Conservation (phyloP, 2,113 vertebrate genomes). For the Seriola quinqueradiata region DNA sequence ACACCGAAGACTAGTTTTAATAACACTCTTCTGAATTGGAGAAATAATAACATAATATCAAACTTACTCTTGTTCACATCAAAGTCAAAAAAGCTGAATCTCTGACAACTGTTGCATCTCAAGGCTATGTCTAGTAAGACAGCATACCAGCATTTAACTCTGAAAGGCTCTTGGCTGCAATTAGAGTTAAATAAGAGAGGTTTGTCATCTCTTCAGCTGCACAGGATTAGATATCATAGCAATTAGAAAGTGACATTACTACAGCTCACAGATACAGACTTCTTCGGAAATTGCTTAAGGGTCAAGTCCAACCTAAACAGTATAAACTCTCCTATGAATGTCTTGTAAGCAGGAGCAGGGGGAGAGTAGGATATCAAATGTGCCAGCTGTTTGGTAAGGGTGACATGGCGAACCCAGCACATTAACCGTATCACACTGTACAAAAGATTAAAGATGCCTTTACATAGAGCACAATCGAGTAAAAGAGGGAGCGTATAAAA, state of each 20-base stretch:
- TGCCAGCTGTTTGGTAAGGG: conserved; percentile 15
- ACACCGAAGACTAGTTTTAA: conserved; percentile 8
- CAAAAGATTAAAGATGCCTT: conserved; percentile 8
- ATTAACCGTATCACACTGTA: background rate
- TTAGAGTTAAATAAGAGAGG: conserved; percentile 19
- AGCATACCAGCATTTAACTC: background rate
- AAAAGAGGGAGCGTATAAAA: conserved; percentile 30
- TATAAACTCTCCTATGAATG: conserved; percentile 15
- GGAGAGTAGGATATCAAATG: background rate
- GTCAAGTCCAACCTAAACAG: conserved; percentile 11
- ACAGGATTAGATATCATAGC: background rate
- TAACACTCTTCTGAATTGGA: background rate
- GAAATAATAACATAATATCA: background rate
- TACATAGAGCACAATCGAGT: conserved; percentile 28
- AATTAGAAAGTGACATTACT: conserved; percentile 9
- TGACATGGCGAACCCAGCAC: background rate
- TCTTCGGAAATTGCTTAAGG: conserved; percentile 16
- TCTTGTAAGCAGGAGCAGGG: background rate
- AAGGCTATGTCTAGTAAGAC: background rate
- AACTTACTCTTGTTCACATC: background rate
- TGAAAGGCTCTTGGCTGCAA: background rate
- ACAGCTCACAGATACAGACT: conserved; percentile 9
- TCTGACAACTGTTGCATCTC: background rate
- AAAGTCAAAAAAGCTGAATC: background rate
- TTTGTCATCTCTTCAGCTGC: conserved; percentile 2